A percentile compares a stretch with the other conserved stretches of the same genome.
Evolutionary conservation across 2,113 vertebrate genomes (phyloP).

Genomic region (Neomonachus schauinslandi): DNA sequence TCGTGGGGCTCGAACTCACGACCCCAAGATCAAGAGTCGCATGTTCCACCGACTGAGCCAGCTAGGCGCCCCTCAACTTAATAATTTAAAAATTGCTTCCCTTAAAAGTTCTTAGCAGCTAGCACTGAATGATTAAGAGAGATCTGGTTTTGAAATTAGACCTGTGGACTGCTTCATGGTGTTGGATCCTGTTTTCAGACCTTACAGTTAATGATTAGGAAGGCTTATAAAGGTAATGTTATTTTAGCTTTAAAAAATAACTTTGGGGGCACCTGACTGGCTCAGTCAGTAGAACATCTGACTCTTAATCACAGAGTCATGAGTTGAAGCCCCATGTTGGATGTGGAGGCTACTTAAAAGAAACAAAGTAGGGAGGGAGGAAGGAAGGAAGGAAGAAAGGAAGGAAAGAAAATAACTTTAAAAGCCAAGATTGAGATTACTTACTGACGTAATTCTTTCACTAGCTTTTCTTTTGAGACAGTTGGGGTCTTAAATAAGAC

Average conservation of each 20-base stretch:
- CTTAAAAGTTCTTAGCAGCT: not conserved
- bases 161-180: not conserved
- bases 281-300: not conserved
- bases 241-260: conserved; percentile 10
- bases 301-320: not conserved
- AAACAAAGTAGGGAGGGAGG: not conserved
- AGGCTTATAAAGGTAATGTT: not conserved
- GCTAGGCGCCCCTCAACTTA: not conserved
- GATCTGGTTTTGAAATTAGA: conserved; percentile 3
- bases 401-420: not conserved
- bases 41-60: not conserved
- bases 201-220: not conserved
- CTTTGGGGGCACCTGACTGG: not conserved
- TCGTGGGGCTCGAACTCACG: not conserved
- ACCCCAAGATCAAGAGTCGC: not conserved
- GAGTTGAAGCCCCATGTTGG: not conserved
- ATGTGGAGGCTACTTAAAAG: not conserved
- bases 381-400: too few relatives aligned
- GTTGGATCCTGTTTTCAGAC: not conserved
- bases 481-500: not conserved
- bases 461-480: not conserved
- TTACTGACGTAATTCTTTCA: not conserved
- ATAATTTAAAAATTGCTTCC: not conserved
- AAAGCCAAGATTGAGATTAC: not conserved
- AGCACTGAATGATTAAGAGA: not conserved